Evolutionary conservation across 2,888 invertebrate genomes (phyloP).

Genomic region (Erebia palarica): DNA sequence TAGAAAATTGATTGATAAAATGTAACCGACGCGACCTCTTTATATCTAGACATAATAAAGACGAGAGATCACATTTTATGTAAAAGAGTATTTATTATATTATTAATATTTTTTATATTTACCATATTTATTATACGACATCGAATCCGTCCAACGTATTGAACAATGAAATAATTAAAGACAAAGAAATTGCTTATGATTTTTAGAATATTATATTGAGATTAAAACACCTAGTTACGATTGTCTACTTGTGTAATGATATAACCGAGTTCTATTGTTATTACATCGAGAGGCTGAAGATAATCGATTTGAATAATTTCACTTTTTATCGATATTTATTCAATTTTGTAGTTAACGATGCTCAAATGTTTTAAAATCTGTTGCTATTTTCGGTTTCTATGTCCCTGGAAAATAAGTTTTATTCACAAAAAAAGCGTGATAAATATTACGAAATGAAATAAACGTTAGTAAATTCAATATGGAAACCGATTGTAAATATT

Average conservation of each 20-base stretch:
- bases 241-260: slow-evolving; percentile 38
- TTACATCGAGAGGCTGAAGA: background rate
- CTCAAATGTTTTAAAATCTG: background rate
- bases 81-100: slow-evolving; percentile 47
- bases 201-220: slow-evolving; percentile 66
- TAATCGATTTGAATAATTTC: background rate
- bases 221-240: slow-evolving; percentile 47
- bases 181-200: slow-evolving; percentile 63
- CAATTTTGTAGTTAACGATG: background rate
- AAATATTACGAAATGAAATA: no score
- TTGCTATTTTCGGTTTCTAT: background rate
- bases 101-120: slow-evolving; percentile 14
- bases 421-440: background rate
- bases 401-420: background rate
- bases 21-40: slow-evolving; percentile 54
- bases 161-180: slow-evolving; percentile 45
- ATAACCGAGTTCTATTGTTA: slow-evolving; percentile 28
- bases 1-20: background rate
- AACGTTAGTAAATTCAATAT: no score
- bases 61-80: slow-evolving; percentile 71
- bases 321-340: background rate
- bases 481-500: no score
- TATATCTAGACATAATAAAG: slow-evolving; percentile 57
- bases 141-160: slow-evolving; percentile 35
- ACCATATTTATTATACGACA: slow-evolving; percentile 41